These are phyloP conservation scores for Drosophila tropicalis DNA, from an alignment of 1,140 invertebrate genomes.

Conservation along the genomic window DNA sequence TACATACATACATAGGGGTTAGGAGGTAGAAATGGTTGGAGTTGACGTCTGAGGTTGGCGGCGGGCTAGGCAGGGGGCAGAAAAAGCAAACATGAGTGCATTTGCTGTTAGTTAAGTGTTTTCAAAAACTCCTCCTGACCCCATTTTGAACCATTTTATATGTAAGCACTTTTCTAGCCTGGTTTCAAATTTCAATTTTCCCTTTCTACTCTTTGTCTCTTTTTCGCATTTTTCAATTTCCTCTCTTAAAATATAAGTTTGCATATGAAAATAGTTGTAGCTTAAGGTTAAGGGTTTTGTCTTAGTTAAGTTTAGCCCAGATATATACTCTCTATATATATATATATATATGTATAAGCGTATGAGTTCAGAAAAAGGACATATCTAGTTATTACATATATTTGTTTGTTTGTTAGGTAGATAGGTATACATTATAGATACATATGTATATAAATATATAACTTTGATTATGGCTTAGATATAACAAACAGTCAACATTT, in stretches of 20 bases:
- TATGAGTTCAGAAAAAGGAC: constrained; percentile 57
- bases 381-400: constrained; percentile 19
- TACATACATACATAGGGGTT: too few relatives aligned
- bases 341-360: constrained; percentile 42
- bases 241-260: constrained; percentile 53
- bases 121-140: constrained; percentile 16
- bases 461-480: constrained; percentile 60
- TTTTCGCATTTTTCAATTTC: constrained; percentile 21
- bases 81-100: constrained; percentile 50
- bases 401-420: constrained; percentile 20
- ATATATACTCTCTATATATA: constrained; percentile 29
- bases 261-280: constrained; percentile 63
- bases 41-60: not conserved
- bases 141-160: not conserved
- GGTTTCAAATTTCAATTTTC: constrained; percentile 28
- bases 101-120: constrained; percentile 35
- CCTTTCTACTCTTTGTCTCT: constrained; percentile 9
- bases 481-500: constrained; percentile 81
- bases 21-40: too few relatives aligned
- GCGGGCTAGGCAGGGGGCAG: constrained; percentile 9
- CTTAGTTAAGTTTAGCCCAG: constrained; percentile 28
- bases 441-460: constrained; percentile 41
- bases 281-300: constrained; percentile 23
- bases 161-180: constrained; percentile 20
- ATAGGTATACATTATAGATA: constrained; percentile 47